Evolutionary conservation across 2,888 invertebrate genomes (phyloP).

Genomic region (Drosophila histrio): DNA sequence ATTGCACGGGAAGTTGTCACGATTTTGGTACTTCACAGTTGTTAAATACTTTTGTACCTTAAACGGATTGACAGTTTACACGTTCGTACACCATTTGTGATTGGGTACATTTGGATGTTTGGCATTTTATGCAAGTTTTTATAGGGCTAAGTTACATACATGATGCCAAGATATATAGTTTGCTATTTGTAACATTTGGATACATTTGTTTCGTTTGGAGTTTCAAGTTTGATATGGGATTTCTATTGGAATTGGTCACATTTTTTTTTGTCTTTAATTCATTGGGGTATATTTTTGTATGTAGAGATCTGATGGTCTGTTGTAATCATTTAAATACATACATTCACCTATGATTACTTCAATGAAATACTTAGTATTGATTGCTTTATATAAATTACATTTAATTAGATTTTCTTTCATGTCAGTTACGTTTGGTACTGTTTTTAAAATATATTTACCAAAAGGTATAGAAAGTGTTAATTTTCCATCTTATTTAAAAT

Average conservation of each 20-base stretch:
- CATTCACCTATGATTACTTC: too few species aligned
- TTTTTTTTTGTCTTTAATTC: not conserved
- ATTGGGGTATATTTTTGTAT: not conserved
- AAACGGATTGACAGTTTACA: conserved; percentile 5
- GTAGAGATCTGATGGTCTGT: too few species aligned
- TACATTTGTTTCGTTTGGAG: not conserved
- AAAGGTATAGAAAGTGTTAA: too few species aligned
- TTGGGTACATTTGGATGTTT: not conserved
- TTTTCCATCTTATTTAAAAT: too few species aligned
- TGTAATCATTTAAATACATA: too few species aligned
- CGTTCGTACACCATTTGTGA: not conserved
- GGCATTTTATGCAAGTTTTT: not conserved
- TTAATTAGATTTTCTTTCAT: too few species aligned
- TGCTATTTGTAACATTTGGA: not conserved
- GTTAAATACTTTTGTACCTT: not conserved
- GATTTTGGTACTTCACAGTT: conserved; percentile 6
- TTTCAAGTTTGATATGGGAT: not conserved
- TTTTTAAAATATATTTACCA: too few species aligned
- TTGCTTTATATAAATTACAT: not conserved
- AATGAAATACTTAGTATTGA: too few species aligned
- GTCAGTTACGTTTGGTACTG: not conserved
- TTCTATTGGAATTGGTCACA: not conserved
- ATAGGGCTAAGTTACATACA: not conserved
- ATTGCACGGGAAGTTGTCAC: conserved; percentile 20
- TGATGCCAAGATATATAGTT: not conserved